Percentiles rank a stretch among this genome's conserved stretches.
Conservation (phyloP, 2,888 invertebrate genomes). For the Xestobium rufovillosum region DNA sequence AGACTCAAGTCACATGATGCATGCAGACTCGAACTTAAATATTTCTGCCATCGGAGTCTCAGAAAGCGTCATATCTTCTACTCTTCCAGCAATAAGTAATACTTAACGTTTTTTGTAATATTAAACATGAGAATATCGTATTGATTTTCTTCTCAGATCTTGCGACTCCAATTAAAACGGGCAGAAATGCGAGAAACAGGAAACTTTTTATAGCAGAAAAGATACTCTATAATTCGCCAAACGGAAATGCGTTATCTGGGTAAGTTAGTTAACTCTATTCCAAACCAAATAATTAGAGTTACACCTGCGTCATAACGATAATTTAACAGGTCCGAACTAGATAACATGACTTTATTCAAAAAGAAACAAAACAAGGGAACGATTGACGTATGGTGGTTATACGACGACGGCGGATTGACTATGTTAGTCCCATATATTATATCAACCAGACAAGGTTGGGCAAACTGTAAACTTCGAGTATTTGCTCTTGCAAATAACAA, state of each 20-base stretch:
- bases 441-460: conserved; percentile 69
- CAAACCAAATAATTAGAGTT: too few species aligned
- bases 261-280: too few species aligned
- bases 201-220: conserved; percentile 27
- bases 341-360: conserved; percentile 67
- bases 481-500: conserved; percentile 77
- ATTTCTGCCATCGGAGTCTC: conserved; percentile 44
- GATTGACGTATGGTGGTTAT: conserved; percentile 95
- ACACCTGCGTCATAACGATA: conserved; percentile 24
- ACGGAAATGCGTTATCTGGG: conserved; percentile 21
- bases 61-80: conserved; percentile 24
- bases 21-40: conserved; percentile 66
- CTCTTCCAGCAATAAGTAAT: conserved; percentile 30
- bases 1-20: conserved; percentile 52
- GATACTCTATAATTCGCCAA: conserved; percentile 27
- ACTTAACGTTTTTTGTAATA: conserved; percentile 1
- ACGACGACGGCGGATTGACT: conserved; percentile 85
- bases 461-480: conserved; percentile 68
- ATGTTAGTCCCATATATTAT: conserved; percentile 81
- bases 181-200: conserved; percentile 25
- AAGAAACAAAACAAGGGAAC: conserved; percentile 71
- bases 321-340: conserved; percentile 56
- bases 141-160: conserved; percentile 16
- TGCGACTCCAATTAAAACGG: conserved; percentile 18
- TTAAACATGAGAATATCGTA: conserved; percentile 2